Evolutionary conservation across 2,888 invertebrate genomes (phyloP).

Genomic region (Bugulina stolonifera): DNA sequence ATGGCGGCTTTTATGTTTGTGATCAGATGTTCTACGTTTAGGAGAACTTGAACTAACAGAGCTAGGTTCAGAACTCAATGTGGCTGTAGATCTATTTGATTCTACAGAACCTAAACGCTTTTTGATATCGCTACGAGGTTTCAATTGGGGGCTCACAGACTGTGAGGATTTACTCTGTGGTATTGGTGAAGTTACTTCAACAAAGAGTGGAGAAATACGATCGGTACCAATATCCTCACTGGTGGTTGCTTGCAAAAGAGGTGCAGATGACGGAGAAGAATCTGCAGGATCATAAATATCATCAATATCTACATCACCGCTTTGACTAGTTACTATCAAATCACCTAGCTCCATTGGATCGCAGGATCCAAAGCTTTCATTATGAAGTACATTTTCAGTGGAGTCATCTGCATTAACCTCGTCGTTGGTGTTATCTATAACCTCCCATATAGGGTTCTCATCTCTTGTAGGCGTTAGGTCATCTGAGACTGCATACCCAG

Average conservation of each 20-base stretch:
- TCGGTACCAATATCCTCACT: not conserved
- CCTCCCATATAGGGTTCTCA: conserved; percentile 6
- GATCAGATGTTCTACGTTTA: not conserved
- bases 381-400: not conserved
- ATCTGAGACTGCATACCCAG: not conserved
- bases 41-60: not conserved
- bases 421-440: conserved; percentile 13
- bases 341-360: too few species aligned
- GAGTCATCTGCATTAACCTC: not conserved
- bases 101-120: not conserved
- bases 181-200: not conserved
- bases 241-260: not conserved
- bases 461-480: conserved; percentile 9
- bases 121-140: not conserved
- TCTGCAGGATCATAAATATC: not conserved
- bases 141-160: not conserved
- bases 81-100: not conserved
- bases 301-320: not conserved
- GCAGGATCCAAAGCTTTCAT: not conserved
- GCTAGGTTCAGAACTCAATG: not conserved
- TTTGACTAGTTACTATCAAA: not conserved
- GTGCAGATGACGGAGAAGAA: not conserved
- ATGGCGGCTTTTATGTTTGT: not conserved
- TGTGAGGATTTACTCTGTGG: not conserved
- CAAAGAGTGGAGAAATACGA: not conserved